Conservation (phyloP, 2,888 invertebrate species). For the Drosophila setosimentum region DNA sequence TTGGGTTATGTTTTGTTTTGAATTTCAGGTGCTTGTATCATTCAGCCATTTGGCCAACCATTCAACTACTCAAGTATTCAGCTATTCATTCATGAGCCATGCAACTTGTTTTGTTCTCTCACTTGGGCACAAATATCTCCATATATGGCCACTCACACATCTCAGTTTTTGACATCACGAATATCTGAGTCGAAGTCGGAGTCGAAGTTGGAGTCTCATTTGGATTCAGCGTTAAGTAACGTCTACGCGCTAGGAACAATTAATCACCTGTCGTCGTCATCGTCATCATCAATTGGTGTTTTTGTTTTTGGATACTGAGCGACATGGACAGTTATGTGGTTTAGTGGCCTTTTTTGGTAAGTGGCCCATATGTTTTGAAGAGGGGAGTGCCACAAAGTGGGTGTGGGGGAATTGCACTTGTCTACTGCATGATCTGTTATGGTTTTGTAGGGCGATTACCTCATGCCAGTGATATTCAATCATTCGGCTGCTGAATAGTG, state of each 20-base stretch:
- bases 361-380: conserved; percentile 30
- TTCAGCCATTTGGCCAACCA: conserved; percentile 76
- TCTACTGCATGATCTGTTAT: conserved; percentile 59
- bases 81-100: conserved; percentile 74
- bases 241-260: conserved; percentile 75
- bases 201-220: conserved; percentile 34
- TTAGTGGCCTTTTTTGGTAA: conserved; percentile 77
- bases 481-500: conserved; percentile 67
- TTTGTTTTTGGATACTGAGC: conserved; percentile 51
- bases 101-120: conserved; percentile 74
- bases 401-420: conserved; percentile 44
- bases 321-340: conserved; percentile 70
- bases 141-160: conserved; percentile 48
- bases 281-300: conserved; percentile 60
- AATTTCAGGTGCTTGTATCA: conserved; percentile 81
- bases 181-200: conserved; percentile 27
- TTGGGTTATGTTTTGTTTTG: conserved; percentile 76
- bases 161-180: conserved; percentile 69
- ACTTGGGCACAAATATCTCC: conserved; percentile 56
- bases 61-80: conserved; percentile 69
- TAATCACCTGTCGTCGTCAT: conserved; percentile 79
- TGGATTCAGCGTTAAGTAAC: conserved; percentile 76
- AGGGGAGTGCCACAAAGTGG: conserved; percentile 37
- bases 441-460: conserved; percentile 67
- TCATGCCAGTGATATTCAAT: conserved; percentile 66